Base-by-base conservation (phyloP, 2,113 vertebrate genomes). In the Chaenocephalus aceratus region DNA sequence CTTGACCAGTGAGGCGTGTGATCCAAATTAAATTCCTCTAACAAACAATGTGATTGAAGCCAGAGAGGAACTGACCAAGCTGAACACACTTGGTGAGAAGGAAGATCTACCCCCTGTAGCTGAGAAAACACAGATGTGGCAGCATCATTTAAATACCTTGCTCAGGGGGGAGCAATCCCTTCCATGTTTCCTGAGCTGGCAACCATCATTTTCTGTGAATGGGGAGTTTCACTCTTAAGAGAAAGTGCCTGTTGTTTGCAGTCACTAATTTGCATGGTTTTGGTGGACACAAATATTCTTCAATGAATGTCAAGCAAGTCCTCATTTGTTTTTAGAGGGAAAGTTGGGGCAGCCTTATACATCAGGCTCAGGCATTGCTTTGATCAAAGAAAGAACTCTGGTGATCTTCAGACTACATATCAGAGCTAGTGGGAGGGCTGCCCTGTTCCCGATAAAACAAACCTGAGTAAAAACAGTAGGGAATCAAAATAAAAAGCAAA, bases 1-100 rank as follows among this genome's bases (percentile, higher is more conserved):
- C 66, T 84, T 69, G 79, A 82, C 85, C 46, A 56, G 71, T 79
- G 88, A 92, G 88, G 87, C 70, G 21, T 89, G 77, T 89, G 87
- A 94, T 93, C 91, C 91, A 93, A 93, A 95, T 92, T 88, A 82
- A 92, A 91, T 93, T 92, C 79, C 88, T 92, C 71, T 89, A 75
- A 89, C 76, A 67, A 80, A 90, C 83, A 93, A 91, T 85, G 74
- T 87, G 88, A 93, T 86, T 88, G 86, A 90, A 91, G 91, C 84
- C 83, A 82, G 82, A 73, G 82, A 85, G 72, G 75, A 91, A 83
- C 69, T 73, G 82, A 86, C 87, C 89, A 82, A 89, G 86, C 88
- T 84, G 90, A 92, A 90, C 91, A 82, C 72, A 86, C 48, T 51
- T 80, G 85, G 76, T 64, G 75, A 75, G 34, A 51, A 66, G 72